phyloP scores from a whole-genome alignment of 2,888 invertebrate species.

The Magallana nippona region DNA sequence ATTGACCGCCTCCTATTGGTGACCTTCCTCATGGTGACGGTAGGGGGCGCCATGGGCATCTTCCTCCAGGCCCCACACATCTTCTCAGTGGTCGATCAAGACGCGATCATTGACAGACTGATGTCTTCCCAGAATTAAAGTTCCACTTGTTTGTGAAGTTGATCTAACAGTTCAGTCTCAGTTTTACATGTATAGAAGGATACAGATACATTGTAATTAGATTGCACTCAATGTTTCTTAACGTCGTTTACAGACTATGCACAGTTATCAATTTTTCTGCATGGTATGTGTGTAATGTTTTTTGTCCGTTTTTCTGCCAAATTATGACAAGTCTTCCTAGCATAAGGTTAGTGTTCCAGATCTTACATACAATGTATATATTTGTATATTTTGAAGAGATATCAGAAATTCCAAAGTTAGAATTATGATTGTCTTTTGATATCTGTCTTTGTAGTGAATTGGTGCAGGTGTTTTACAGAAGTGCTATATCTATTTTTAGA shows the following conservation, averaged over 20 bases:
- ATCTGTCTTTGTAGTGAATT: not conserved
- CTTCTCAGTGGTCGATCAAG: slow-evolving; percentile 86
- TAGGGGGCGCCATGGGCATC: slow-evolving; percentile 96
- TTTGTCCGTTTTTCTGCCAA: too few relatives aligned
- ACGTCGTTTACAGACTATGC: too few relatives aligned
- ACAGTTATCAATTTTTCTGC: too few relatives aligned
- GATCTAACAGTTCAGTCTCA: not conserved
- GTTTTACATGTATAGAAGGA: too few relatives aligned
- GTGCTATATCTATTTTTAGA: not conserved
- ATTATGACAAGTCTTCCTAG: too few relatives aligned
- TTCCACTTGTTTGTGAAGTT: not conserved
- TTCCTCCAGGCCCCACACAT: slow-evolving; percentile 98
- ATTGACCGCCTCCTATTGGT: slow-evolving; percentile 97
- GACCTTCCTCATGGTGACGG: slow-evolving; percentile 97
- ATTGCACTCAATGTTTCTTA: too few relatives aligned
- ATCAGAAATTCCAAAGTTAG: not conserved
- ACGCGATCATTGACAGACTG: slow-evolving; percentile 64
- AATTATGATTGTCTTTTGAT: not conserved
- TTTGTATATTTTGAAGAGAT: too few relatives aligned
- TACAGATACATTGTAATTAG: too few relatives aligned
- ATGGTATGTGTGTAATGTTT: too few relatives aligned
- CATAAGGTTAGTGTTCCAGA: too few relatives aligned
- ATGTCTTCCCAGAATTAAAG: slow-evolving; percentile 14
- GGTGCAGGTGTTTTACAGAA: not conserved
- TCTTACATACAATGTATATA: too few relatives aligned